Conservation (phyloP, 2,113 vertebrate species). For the Callopanchax toddi region DNA sequence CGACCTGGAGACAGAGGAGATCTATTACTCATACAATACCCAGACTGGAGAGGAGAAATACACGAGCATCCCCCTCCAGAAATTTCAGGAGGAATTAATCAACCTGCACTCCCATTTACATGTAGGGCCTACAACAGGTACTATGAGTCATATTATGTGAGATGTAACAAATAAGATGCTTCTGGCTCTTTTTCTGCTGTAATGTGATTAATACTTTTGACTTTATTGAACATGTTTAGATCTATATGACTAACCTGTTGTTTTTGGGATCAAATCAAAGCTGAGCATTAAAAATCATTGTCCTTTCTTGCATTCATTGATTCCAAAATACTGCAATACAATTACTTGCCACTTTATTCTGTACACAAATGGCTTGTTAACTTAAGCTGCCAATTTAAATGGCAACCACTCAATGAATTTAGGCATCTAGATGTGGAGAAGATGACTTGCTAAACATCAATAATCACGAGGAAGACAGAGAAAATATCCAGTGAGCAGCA, state of each 20-base stretch:
- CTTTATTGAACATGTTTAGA: slow-evolving; percentile 14
- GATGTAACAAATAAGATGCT: slow-evolving; percentile 58
- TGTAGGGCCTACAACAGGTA: slow-evolving; percentile 82
- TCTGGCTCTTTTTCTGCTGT: background rate
- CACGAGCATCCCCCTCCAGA: slow-evolving; percentile 71
- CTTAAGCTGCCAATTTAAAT: too few species aligned
- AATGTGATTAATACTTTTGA: slow-evolving; percentile 50
- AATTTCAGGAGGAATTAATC: slow-evolving; percentile 76
- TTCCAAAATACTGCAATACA: too few species aligned
- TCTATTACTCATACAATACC: slow-evolving; percentile 80
- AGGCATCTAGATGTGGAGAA: too few species aligned
- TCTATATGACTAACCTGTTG: background rate
- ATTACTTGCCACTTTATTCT: too few species aligned
- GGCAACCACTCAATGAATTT: too few species aligned
- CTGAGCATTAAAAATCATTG: too few species aligned
- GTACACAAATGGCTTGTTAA: too few species aligned
- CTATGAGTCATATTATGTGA: slow-evolving; percentile 72
- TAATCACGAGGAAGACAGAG: too few species aligned
- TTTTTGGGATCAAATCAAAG: slow-evolving; percentile 61
- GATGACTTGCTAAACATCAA: too few species aligned
- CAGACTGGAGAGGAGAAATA: slow-evolving; percentile 61
- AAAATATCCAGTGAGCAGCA: too few species aligned
- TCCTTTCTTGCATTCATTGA: too few species aligned
- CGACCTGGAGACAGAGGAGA: slow-evolving; percentile 78
- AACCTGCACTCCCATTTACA: slow-evolving; percentile 83